Conservation (phyloP, 2,797 vertebrate species). For the Sternotherus odoratus region DNA sequence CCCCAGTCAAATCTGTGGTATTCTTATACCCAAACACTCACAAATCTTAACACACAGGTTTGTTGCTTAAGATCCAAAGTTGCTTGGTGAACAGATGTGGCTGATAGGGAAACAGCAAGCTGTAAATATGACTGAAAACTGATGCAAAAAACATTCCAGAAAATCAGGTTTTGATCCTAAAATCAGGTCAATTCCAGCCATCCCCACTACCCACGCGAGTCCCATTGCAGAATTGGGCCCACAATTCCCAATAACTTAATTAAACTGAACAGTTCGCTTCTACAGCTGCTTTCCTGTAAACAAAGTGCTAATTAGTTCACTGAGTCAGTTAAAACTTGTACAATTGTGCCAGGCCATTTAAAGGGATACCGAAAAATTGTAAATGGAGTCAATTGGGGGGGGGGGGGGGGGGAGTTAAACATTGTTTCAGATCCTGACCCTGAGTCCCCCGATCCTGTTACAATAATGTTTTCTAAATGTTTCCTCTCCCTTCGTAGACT, state of each 20-base stretch:
- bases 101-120: background rate
- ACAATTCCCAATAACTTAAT: constrained; percentile 62
- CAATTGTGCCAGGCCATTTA: constrained; percentile 57
- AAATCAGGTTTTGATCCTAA: background rate
- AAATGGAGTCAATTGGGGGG: constrained; percentile 31
- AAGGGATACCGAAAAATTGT: constrained; percentile 51
- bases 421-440: background rate
- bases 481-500: background rate
- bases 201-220: background rate
- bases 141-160: background rate
- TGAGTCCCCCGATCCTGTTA: background rate
- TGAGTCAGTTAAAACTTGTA: constrained; percentile 59
- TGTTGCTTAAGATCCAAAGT: constrained; percentile 54
- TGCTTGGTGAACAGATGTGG: constrained; percentile 49
- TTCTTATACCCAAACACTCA: constrained; percentile 61
- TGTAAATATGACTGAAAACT: constrained; percentile 50
- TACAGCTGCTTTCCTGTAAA: constrained; percentile 72
- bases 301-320: constrained; percentile 65
- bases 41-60: constrained; percentile 67
- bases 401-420: background rate
- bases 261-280: constrained; percentile 64
- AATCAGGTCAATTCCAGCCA: background rate
- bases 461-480: background rate
- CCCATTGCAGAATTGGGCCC: constrained; percentile 6
- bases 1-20: background rate